phyloP scores from a whole-genome alignment of 2,113 vertebrate species.

The Furnarius figulus region DNA sequence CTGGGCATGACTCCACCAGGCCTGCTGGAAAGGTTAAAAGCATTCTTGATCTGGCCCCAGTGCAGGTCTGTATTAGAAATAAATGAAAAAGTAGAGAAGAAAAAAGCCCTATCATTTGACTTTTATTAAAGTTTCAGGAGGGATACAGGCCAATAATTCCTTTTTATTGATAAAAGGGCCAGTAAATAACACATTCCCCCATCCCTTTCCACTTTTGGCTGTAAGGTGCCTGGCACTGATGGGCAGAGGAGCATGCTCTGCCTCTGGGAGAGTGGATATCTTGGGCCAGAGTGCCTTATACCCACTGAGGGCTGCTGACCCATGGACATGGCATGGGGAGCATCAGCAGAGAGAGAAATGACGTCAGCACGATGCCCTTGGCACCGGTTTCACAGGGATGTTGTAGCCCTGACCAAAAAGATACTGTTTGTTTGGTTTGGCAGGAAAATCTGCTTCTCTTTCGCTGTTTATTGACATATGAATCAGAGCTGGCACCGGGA shows the following conservation, averaged over 20 bases:
- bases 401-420: not conserved
- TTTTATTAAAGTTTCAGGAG: not conserved
- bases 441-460: not conserved
- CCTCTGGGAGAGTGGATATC: accelerated
- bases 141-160: not conserved
- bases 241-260: not conserved
- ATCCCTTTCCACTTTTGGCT: not conserved
- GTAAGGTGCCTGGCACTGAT: not conserved
- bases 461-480: conserved; percentile 54
- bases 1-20: not conserved
- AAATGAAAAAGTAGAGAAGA: not conserved
- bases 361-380: accelerated
- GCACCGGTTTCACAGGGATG: not conserved
- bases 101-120: not conserved
- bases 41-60: not conserved
- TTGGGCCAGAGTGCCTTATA: accelerated
- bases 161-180: not conserved
- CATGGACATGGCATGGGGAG: accelerated
- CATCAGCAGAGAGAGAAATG: accelerated
- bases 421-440: conserved; percentile 49
- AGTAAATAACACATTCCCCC: not conserved
- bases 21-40: not conserved
- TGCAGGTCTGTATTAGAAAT: not conserved
- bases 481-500: conserved; percentile 45
- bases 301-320: not conserved